Conservation (phyloP, 1,140 invertebrate genomes). For the Micrasema minimum region DNA sequence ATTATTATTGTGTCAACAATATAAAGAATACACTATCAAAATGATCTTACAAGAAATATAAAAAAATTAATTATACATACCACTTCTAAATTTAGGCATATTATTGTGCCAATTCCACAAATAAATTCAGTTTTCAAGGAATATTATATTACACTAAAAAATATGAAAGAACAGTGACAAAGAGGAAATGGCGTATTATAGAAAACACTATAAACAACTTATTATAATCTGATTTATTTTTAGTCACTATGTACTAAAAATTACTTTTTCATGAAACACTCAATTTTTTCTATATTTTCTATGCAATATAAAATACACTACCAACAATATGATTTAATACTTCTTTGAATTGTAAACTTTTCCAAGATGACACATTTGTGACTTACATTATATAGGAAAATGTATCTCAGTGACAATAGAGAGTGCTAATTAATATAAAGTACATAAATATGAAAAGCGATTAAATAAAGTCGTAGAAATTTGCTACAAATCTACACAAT, state of each 20-base stretch:
- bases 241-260: background rate
- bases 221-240: background rate
- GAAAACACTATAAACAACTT: background rate
- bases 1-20: background rate
- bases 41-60: slow-evolving; percentile 15
- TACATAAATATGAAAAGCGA: background rate
- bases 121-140: background rate
- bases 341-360: slow-evolving; percentile 7
- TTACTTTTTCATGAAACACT: background rate
- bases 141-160: background rate
- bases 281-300: slow-evolving; percentile 5
- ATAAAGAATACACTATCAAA: slow-evolving; percentile 1
- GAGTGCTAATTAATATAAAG: background rate
- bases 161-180: background rate
- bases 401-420: slow-evolving; percentile 14
- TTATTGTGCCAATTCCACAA: background rate
- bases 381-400: slow-evolving; percentile 15
- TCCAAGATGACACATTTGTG: slow-evolving; percentile 26
- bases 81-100: background rate
- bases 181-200: background rate
- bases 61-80: slow-evolving; percentile 22
- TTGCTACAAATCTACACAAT: background rate
- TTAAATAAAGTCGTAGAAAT: background rate
- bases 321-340: slow-evolving; percentile 18
- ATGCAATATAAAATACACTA: slow-evolving; percentile 1